phyloP scores from a whole-genome alignment of 2,888 invertebrate species.

The Drosophila aldrichi region DNA sequence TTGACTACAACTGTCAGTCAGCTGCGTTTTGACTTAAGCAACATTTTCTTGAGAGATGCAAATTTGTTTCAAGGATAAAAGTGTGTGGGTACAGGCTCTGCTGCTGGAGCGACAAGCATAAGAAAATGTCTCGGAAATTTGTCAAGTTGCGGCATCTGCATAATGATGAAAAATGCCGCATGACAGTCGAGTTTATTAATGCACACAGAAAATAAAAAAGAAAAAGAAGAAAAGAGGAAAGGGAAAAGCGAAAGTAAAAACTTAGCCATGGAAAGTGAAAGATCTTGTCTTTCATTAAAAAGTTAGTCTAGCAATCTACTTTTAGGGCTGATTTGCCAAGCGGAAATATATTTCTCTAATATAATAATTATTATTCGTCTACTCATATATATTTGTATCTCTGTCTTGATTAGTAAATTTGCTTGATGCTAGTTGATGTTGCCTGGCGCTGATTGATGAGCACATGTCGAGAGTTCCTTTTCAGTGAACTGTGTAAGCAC shows the following conservation, averaged over 20 bases:
- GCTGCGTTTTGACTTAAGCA: conserved; percentile 41
- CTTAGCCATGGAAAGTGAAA: not conserved
- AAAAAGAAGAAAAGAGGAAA: too few species aligned
- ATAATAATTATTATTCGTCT: not conserved
- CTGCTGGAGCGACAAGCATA: conserved; percentile 28
- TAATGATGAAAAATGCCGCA: conserved; percentile 61
- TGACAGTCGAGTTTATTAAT: conserved; percentile 60
- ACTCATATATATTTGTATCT: not conserved
- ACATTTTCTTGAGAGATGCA: conserved; percentile 47
- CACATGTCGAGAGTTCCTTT: conserved; percentile 25
- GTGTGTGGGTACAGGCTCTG: conserved; percentile 19
- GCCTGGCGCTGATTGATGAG: conserved; percentile 41
- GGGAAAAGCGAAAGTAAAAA: not conserved
- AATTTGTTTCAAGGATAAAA: conserved; percentile 72
- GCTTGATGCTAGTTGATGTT: not conserved
- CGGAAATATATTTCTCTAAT: not conserved
- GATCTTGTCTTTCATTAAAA: conserved; percentile 40
- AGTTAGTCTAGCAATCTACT: conserved; percentile 13
- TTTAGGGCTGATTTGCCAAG: not conserved
- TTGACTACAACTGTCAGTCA: conserved; percentile 64
- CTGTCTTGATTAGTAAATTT: conserved; percentile 11
- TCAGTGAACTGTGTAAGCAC: conserved; percentile 40
- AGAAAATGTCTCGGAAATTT: conserved; percentile 68
- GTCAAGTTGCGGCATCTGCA: conserved; percentile 64
- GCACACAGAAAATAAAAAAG: conserved; percentile 23